Conservation (phyloP, 23 tunicate species). For the Oikopleura vanhoeffeni region DNA sequence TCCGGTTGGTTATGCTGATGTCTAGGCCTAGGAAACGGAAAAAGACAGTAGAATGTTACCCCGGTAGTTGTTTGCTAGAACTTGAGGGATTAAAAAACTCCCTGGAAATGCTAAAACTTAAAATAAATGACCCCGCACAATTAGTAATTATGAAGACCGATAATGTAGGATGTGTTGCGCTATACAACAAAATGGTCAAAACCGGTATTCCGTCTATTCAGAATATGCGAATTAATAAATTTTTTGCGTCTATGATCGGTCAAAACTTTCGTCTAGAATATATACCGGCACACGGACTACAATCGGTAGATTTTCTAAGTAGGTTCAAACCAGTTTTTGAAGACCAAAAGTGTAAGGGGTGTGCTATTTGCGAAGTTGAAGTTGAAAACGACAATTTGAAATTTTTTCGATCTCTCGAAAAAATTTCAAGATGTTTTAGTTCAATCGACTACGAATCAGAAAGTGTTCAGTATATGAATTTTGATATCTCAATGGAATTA, state of each 20-base stretch:
- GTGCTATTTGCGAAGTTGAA: background rate
- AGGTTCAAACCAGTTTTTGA: background rate
- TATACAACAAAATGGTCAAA: background rate
- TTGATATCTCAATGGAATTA: too few relatives aligned
- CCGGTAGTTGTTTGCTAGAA: background rate
- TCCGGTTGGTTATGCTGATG: background rate
- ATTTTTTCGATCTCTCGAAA: too few relatives aligned
- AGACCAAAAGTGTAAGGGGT: background rate
- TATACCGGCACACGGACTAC: background rate
- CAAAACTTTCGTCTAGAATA: background rate
- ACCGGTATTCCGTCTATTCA: background rate
- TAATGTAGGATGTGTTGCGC: background rate
- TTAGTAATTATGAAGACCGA: background rate
- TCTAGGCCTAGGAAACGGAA: background rate
- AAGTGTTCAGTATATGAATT: too few relatives aligned
- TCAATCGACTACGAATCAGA: too few relatives aligned
- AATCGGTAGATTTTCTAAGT: background rate
- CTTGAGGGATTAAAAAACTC: background rate
- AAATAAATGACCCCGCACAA: background rate
- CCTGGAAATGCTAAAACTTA: background rate
- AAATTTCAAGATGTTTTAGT: too few relatives aligned
- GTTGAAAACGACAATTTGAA: too few relatives aligned
- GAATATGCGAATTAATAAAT: background rate
- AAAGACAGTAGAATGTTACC: background rate
- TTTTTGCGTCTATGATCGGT: background rate